Percentiles rank a stretch among this genome's conserved stretches.
These are phyloP conservation scores for Lateolabrax maculatus DNA, from an alignment of 2,797 vertebrate species.

Conservation along the genomic window DNA sequence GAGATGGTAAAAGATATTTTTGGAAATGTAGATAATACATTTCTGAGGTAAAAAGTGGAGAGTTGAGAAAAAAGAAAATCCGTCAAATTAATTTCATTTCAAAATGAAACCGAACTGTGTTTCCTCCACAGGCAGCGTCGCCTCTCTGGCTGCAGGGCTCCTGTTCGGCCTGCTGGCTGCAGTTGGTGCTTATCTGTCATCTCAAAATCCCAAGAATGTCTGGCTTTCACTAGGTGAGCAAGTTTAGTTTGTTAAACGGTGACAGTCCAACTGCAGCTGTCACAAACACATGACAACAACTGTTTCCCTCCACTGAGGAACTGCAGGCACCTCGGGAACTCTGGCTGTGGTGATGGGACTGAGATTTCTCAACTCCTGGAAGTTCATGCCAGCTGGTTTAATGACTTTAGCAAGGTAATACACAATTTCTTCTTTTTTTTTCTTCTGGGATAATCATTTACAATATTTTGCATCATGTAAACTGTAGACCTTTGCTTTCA, in stretches of 20 bases:
- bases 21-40: too few species aligned
- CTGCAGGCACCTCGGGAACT: slow-evolving; percentile 88
- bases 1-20: too few species aligned
- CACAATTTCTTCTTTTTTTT: too few species aligned
- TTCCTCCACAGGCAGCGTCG: slow-evolving; percentile 86
- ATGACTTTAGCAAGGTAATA: slow-evolving; percentile 90
- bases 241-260: neutral
- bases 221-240: slow-evolving; percentile 92
- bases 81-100: neutral
- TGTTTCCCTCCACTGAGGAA: slow-evolving; percentile 47
- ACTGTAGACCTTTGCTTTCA: neutral
- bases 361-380: slow-evolving; percentile 91
- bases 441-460: neutral
- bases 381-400: slow-evolving; percentile 94
- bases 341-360: slow-evolving; percentile 92
- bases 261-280: neutral
- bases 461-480: neutral
- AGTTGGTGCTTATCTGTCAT: slow-evolving; percentile 89
- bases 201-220: slow-evolving; percentile 89
- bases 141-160: slow-evolving; percentile 91
- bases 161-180: slow-evolving; percentile 91
- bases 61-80: neutral
- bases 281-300: neutral
- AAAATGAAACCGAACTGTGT: neutral
- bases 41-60: too few species aligned